These are phyloP conservation scores for Sylvietta virens DNA, from an alignment of 2,113 vertebrate genomes.

Conservation along the genomic window DNA sequence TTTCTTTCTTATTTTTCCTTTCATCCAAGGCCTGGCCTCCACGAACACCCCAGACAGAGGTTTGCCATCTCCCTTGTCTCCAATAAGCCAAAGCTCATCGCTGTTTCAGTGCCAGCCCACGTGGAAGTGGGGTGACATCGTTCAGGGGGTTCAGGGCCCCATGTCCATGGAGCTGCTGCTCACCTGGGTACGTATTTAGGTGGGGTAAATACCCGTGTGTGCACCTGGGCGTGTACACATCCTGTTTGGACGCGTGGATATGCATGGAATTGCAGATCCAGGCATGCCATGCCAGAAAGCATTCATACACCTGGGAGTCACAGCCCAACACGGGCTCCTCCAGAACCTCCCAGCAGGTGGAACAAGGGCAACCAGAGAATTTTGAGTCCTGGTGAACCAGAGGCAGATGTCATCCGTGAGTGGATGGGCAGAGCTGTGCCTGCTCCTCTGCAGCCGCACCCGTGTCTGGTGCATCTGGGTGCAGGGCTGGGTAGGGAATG, in stretches of 20 bases:
- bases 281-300: fast-evolving
- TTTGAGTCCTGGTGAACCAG: background rate
- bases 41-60: background rate
- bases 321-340: background rate
- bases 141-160: background rate
- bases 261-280: no score
- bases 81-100: background rate
- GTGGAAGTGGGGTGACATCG: fast-evolving
- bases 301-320: background rate
- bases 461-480: background rate
- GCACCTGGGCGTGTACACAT: fast-evolving
- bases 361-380: background rate
- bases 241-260: background rate
- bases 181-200: fast-evolving
- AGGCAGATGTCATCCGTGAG: background rate
- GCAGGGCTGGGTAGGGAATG: background rate
- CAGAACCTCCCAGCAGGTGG: background rate
- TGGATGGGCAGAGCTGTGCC: background rate
- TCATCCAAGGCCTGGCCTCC: background rate
- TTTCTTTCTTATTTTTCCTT: background rate
- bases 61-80: background rate
- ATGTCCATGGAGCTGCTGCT: background rate
- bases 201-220: fast-evolving
- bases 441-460: background rate
- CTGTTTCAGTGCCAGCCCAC: background rate